Conservation (phyloP, 2,113 vertebrate species). For the Ibidorhyncha struthersii region DNA sequence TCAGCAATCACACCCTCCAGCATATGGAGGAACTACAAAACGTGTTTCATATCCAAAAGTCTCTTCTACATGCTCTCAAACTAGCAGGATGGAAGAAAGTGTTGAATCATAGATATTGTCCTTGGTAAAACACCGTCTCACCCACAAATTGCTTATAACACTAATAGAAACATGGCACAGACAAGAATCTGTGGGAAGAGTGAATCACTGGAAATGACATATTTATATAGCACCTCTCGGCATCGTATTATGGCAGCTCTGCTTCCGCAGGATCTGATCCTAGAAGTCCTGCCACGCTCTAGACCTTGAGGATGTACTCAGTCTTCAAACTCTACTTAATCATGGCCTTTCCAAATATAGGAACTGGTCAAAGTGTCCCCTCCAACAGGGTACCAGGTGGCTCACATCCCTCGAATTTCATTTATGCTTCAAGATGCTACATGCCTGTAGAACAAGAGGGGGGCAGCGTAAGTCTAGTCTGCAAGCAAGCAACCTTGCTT, state of each 20-base stretch:
- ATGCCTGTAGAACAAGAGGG: background rate
- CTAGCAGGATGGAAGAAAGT: background rate
- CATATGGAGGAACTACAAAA: background rate
- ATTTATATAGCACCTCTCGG: conserved; percentile 15
- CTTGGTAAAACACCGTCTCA: conserved; percentile 33
- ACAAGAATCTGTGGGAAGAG: conserved; percentile 54
- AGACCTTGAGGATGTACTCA: background rate
- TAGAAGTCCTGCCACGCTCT: background rate
- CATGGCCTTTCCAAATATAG: background rate
- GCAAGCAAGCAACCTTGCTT: background rate
- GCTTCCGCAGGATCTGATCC: background rate
- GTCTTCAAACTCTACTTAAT: background rate
- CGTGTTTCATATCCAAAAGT: background rate
- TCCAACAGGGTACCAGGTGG: background rate
- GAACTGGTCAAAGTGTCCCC: background rate
- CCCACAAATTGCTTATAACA: conserved; percentile 48
- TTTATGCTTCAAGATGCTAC: background rate
- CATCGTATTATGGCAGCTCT: background rate
- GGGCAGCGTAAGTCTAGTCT: background rate
- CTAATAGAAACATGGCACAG: conserved; percentile 34
- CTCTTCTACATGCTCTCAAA: background rate
- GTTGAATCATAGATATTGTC: conserved; percentile 45
- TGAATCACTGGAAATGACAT: conserved; percentile 58
- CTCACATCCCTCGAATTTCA: background rate
- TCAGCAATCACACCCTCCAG: background rate